phyloP scores from a whole-genome alignment of 2,888 invertebrate species.

The Drosophila percnosoma region DNA sequence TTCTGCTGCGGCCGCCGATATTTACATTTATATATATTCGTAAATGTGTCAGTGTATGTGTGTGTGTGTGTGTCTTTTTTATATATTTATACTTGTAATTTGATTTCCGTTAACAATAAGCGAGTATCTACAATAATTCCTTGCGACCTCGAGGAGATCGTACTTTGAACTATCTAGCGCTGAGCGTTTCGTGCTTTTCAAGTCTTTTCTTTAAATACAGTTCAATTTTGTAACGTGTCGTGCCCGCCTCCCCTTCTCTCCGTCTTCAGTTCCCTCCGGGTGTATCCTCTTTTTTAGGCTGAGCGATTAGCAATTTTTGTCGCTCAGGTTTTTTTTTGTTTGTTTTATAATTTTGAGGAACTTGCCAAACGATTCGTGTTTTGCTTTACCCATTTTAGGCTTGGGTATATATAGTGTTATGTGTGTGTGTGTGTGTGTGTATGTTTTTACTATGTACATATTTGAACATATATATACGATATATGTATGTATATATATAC shows the following conservation, averaged over 20 bases:
- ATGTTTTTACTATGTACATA: slow-evolving; percentile 1
- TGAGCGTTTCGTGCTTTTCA: slow-evolving; percentile 51
- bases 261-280: background rate
- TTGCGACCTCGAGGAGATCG: slow-evolving; percentile 30
- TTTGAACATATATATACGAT: background rate
- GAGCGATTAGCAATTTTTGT: background rate
- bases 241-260: background rate
- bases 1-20: background rate
- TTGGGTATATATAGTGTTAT: background rate
- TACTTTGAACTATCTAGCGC: slow-evolving; percentile 48
- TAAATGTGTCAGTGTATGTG: slow-evolving; percentile 18
- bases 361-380: background rate
- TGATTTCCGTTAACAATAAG: slow-evolving; percentile 27
- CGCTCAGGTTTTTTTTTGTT: background rate
- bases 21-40: background rate
- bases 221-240: slow-evolving; percentile 19
- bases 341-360: background rate
- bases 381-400: background rate
- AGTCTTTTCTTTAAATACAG: slow-evolving; percentile 57
- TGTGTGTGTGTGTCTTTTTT: background rate
- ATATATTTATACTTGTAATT: slow-evolving; percentile 7
- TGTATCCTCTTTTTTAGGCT: background rate
- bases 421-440: slow-evolving; percentile 1
- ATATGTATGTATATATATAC: background rate
- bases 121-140: slow-evolving; percentile 43